phyloP scores from a whole-genome alignment of 23 tunicate species.

The Diplosoma virens region DNA sequence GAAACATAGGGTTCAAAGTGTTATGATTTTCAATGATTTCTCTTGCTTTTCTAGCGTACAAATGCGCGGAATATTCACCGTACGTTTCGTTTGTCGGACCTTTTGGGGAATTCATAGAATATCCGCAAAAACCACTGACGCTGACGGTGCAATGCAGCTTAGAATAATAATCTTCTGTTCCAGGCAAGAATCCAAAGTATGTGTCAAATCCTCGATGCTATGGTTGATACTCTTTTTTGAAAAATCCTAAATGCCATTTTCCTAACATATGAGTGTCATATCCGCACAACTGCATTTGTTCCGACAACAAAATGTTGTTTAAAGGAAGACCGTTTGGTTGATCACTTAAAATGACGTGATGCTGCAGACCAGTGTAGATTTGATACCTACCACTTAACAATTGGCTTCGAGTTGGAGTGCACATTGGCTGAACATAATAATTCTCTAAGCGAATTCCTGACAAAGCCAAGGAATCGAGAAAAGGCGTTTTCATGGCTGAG shows the following conservation, averaged over 20 bases:
- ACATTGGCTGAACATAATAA: constrained; percentile 87
- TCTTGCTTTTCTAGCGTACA: constrained; percentile 29
- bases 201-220: constrained; percentile 68
- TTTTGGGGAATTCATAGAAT: constrained; percentile 25
- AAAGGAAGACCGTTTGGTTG: constrained; percentile 53
- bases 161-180: constrained; percentile 30
- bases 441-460: constrained; percentile 63
- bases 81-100: constrained; percentile 38
- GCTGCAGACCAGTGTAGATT: constrained; percentile 76
- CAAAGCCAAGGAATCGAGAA: constrained; percentile 74
- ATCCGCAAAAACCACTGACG: constrained; percentile 39
- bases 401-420: constrained; percentile 79
- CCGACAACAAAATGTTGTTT: constrained; percentile 54
- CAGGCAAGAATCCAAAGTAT: constrained; percentile 37
- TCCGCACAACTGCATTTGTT: constrained; percentile 61
- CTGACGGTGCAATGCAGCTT: neutral
- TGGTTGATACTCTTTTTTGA: constrained; percentile 46
- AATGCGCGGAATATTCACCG: constrained; percentile 38
- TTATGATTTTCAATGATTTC: constrained; percentile 25
- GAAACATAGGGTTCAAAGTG: constrained; percentile 57
- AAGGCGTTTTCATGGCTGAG: constrained; percentile 68
- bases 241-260: constrained; percentile 88
- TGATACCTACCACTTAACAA: constrained; percentile 87
- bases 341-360: constrained; percentile 27
- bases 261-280: constrained; percentile 76